Conservation (phyloP, 2,797 vertebrate species). For the Anguilla pacifica region DNA sequence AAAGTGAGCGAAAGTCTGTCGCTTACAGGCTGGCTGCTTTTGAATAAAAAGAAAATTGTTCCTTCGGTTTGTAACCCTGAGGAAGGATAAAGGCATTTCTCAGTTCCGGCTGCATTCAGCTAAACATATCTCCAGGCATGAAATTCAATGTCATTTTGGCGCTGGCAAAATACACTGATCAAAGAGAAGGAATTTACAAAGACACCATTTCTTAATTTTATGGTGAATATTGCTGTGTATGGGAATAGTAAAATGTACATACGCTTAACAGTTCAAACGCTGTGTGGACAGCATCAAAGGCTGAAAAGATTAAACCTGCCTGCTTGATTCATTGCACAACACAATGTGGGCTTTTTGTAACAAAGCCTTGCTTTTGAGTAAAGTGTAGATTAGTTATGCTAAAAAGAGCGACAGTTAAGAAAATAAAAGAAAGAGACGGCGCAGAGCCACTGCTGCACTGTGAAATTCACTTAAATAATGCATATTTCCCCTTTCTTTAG, state of each 20-base stretch:
- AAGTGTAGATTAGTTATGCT: conserved; percentile 11
- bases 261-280: background rate
- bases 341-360: background rate
- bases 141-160: conserved; percentile 9
- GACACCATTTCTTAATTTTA: background rate
- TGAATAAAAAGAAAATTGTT: conserved; percentile 1
- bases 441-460: background rate
- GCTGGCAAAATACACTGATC: background rate
- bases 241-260: background rate
- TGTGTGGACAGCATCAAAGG: conserved; percentile 3
- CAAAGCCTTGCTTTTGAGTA: conserved; percentile 2
- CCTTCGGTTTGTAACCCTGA: background rate
- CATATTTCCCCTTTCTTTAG: background rate
- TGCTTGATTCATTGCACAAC: background rate
- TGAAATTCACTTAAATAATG: background rate
- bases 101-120: background rate
- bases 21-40: background rate
- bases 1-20: background rate
- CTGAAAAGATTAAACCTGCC: background rate
- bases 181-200: conserved; percentile 14
- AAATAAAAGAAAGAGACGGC: background rate
- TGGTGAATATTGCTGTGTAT: conserved; percentile 1
- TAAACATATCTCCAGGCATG: conserved; percentile 9
- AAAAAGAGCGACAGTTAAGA: background rate
- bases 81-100: conserved; percentile 1